Evolutionary conservation across 1,140 invertebrate species (phyloP).

Genomic region (Thrips palmi): DNA sequence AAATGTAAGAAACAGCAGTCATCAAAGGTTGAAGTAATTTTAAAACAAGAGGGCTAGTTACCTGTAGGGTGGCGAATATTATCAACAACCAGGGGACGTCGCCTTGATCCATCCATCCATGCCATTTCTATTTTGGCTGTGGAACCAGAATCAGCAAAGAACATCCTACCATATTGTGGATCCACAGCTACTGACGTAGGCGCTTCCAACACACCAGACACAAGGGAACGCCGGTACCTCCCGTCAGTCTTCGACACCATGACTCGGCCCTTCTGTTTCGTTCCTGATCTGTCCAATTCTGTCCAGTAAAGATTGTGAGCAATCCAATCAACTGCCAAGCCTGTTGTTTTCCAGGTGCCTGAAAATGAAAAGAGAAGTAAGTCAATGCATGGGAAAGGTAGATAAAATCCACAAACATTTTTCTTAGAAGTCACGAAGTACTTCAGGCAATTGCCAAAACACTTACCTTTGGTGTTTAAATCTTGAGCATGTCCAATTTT

Average conservation of each 20-base stretch:
- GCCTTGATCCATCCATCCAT: constrained; percentile 90
- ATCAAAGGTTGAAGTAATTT: too few relatives aligned
- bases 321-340: constrained; percentile 79
- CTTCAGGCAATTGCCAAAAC: neutral
- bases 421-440: neutral
- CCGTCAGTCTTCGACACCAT: constrained; percentile 81
- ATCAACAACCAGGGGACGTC: constrained; percentile 58
- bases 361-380: constrained; percentile 12
- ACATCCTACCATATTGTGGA: constrained; percentile 66
- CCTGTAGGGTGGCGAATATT: constrained; percentile 69
- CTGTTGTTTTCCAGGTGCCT: constrained; percentile 60
- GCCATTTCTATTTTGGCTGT: constrained; percentile 71
- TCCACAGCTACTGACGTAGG: constrained; percentile 77
- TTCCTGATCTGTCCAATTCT: constrained; percentile 57
- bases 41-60: too few relatives aligned
- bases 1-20: too few relatives aligned
- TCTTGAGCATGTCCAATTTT: constrained; percentile 77
- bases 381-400: neutral
- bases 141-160: constrained; percentile 75
- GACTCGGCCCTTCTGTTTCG: constrained; percentile 51
- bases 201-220: constrained; percentile 48
- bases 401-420: neutral
- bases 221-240: constrained; percentile 60
- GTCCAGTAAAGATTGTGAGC: constrained; percentile 89
- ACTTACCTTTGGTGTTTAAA: constrained; percentile 48